These are phyloP conservation scores for Charina bottae DNA, from an alignment of 2,113 vertebrate genomes.

Conservation along the genomic window DNA sequence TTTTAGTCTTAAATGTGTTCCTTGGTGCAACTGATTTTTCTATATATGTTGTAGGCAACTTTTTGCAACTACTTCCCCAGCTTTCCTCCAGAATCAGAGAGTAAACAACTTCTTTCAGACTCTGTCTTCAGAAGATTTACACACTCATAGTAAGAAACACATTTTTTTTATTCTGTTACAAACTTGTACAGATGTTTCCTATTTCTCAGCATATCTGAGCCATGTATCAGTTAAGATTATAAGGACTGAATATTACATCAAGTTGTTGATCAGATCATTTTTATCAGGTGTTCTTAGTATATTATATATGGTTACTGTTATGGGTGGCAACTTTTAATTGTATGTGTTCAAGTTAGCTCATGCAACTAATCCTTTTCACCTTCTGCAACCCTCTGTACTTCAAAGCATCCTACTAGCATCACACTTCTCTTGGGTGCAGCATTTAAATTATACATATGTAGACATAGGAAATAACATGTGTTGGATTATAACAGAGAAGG, in stretches of 20 bases:
- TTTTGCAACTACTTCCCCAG: conserved; percentile 86
- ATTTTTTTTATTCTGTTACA: not conserved
- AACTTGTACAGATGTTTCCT: not conserved
- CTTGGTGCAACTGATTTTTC: not conserved
- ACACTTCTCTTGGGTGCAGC: not conserved
- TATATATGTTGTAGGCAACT: conserved; percentile 78
- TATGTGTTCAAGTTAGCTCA: not conserved
- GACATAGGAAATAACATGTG: not conserved
- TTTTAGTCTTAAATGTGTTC: not conserved
- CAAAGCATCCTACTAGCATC: not conserved
- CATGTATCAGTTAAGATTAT: not conserved
- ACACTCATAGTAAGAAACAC: conserved; percentile 82
- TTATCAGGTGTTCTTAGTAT: not conserved
- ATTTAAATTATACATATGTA: not conserved
- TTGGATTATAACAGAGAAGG: not conserved
- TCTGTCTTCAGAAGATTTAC: conserved; percentile 78
- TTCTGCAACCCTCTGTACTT: not conserved
- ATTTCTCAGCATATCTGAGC: not conserved
- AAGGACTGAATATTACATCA: not conserved
- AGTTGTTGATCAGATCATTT: not conserved
- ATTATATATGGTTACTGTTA: not conserved
- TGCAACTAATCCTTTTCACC: not conserved
- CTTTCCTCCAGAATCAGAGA: conserved; percentile 86
- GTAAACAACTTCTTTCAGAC: conserved; percentile 90
- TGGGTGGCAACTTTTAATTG: not conserved